These are phyloP conservation scores for Onychomys torridus DNA, from an alignment of 2,797 vertebrate species.

Conservation along the genomic window DNA sequence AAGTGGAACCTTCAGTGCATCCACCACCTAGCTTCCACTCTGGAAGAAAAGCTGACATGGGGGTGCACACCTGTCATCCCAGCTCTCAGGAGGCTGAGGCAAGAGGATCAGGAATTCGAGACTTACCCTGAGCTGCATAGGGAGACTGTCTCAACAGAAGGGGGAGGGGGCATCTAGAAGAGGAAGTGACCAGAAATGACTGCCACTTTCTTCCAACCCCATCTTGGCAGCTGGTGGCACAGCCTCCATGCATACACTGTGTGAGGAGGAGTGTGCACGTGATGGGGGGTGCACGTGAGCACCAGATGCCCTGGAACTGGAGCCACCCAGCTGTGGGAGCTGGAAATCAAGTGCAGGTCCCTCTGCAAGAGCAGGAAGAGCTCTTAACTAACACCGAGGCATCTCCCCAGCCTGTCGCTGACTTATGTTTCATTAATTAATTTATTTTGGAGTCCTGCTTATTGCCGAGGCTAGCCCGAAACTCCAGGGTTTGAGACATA, in stretches of 20 bases:
- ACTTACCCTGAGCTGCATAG: not conserved
- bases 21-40: not conserved
- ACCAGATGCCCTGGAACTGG: not conserved
- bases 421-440: not conserved
- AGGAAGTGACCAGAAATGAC: not conserved
- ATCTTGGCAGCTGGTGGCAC: not conserved
- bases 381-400: too few relatives aligned
- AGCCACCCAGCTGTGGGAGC: not conserved
- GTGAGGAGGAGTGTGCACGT: rapidly evolving
- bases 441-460: not conserved
- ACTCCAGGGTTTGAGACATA: not conserved
- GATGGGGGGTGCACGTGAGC: not conserved
- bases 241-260: not conserved
- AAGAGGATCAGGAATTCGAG: not conserved
- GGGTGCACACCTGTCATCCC: not conserved
- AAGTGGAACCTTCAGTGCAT: not conserved
- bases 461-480: not conserved
- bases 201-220: not conserved
- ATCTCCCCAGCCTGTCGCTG: not conserved
- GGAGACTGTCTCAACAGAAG: not conserved
- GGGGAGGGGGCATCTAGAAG: too few relatives aligned
- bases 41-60: not conserved
- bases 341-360: not conserved
- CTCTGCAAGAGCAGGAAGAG: not conserved
- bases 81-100: not conserved